Conservation (phyloP, 1,140 invertebrate genomes). For the Alviniconcha marisindica region DNA sequence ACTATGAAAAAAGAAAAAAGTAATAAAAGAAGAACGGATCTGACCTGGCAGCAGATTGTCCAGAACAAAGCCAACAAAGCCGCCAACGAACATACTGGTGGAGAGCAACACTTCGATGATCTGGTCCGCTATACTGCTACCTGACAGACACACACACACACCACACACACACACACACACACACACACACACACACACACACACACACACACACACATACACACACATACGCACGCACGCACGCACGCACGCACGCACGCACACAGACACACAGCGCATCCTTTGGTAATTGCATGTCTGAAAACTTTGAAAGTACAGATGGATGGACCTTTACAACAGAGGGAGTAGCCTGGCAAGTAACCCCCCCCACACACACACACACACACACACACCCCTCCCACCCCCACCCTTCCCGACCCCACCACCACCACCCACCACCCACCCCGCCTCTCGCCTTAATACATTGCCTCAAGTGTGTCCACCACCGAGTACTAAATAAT, state of each 20-base stretch:
- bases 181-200: slow-evolving; percentile 14
- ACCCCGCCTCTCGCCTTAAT: too few relatives aligned
- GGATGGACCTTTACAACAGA: too few relatives aligned
- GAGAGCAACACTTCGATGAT: slow-evolving; percentile 55
- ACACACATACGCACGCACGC: background rate
- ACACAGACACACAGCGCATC: background rate
- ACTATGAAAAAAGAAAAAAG: too few relatives aligned
- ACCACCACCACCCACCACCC: too few relatives aligned
- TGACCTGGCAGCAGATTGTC: slow-evolving; percentile 72
- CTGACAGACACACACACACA: slow-evolving; percentile 42
- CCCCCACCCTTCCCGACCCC: too few relatives aligned
- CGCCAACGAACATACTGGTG: slow-evolving; percentile 72
- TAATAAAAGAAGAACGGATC: background rate
- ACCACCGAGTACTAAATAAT: too few relatives aligned
- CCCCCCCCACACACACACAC: too few relatives aligned
- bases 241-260: background rate
- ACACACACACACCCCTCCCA: too few relatives aligned
- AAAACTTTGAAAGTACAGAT: too few relatives aligned
- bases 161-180: slow-evolving; percentile 10
- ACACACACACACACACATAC: slow-evolving; percentile 5
- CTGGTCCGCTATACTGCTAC: slow-evolving; percentile 72
- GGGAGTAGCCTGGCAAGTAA: too few relatives aligned
- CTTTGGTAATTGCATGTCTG: background rate
- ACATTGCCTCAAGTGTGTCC: too few relatives aligned
- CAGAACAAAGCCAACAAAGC: slow-evolving; percentile 65